Evolutionary conservation across 2,888 invertebrate genomes (phyloP).

Genomic region (Eupeodes latifasciatus): DNA sequence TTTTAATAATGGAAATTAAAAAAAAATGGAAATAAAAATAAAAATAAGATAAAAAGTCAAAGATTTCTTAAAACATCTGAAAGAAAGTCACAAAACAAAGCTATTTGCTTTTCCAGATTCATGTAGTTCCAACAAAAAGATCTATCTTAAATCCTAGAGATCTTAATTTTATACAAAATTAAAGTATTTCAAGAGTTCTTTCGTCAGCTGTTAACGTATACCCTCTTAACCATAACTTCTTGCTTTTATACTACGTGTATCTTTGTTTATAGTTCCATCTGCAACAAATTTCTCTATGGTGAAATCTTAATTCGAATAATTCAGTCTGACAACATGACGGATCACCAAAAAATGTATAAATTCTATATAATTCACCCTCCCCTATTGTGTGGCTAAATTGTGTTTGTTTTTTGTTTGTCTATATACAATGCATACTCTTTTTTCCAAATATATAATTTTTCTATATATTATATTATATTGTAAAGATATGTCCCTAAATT

Average conservation of each 20-base stretch:
- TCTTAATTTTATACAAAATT: neutral
- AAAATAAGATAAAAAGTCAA: no score
- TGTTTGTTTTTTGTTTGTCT: constrained; percentile 25
- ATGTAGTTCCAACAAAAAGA: neutral
- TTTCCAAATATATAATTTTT: neutral
- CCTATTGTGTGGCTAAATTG: constrained; percentile 42
- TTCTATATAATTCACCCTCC: constrained; percentile 48
- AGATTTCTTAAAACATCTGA: no score
- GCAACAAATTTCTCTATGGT: constrained; percentile 80
- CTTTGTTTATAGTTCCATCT: constrained; percentile 79
- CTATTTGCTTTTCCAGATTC: no score
- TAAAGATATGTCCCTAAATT: constrained; percentile 31
- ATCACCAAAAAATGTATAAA: constrained; percentile 81
- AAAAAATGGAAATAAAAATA: no score
- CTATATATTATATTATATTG: constrained; percentile 16
- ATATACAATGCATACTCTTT: constrained; percentile 1
- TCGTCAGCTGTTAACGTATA: constrained; percentile 6
- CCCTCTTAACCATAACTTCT: constrained; percentile 69
- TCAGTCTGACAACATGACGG: constrained; percentile 85
- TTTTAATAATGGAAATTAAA: no score
- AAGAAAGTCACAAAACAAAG: no score
- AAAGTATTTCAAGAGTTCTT: constrained; percentile 50
- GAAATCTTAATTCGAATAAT: constrained; percentile 85
- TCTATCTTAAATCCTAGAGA: neutral
- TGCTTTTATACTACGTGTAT: constrained; percentile 70